Conservation (phyloP, 2,113 vertebrate species). For the Leucopsar rothschildi region DNA sequence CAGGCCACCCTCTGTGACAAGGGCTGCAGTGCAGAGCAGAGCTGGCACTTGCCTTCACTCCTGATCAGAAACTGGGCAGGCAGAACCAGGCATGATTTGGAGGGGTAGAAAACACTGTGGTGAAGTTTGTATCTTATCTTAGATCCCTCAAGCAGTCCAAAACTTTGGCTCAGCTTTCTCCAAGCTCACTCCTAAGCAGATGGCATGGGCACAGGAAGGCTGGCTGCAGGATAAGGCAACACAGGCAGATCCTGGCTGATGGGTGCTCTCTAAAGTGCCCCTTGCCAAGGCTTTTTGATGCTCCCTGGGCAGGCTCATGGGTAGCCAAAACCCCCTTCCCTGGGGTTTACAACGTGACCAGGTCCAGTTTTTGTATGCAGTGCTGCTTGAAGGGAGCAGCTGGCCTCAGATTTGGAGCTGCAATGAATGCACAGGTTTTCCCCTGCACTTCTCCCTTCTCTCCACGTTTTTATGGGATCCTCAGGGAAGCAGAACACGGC, state of each 20-base stretch:
- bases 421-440: rapidly evolving
- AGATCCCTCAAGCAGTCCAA: neutral
- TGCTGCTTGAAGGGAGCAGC: neutral
- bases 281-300: neutral
- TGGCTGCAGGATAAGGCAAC: neutral
- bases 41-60: neutral
- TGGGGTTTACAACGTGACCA: neutral
- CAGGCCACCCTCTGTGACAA: neutral
- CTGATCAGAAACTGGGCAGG: neutral
- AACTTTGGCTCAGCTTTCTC: neutral
- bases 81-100: neutral
- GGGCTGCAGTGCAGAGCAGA: neutral
- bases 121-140: neutral
- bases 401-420: neutral
- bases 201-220: neutral
- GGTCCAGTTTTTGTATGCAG: neutral
- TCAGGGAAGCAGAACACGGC: rapidly evolving
- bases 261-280: neutral
- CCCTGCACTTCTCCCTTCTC: neutral
- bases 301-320: neutral
- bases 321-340: neutral
- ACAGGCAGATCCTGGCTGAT: neutral
- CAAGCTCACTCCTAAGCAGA: neutral
- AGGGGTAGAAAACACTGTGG: neutral
- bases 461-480: neutral